Base-by-base conservation (phyloP, 1,140 invertebrate species). In the Pseudomyrmex dendroicus region DNA sequence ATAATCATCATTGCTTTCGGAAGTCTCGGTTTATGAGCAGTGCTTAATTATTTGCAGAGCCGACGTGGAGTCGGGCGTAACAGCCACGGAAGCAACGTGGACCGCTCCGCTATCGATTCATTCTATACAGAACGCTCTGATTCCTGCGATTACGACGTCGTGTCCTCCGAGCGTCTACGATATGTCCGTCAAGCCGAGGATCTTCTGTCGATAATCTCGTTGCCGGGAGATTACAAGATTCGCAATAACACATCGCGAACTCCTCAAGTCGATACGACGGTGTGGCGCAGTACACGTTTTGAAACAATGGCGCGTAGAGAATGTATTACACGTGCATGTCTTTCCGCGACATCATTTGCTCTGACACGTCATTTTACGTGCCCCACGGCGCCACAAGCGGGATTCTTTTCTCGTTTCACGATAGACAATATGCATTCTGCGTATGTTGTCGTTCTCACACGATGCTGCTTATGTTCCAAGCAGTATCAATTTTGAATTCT, bases 101-200 rank as follows among this genome's bases (percentile, higher is more conserved):
- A 91, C 91, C 2, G 93, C 93, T 5, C 93, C 93, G 5, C 82
- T 94, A 73, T 91, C 92, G 72, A 85, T 91, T n/a, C 88, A 92
- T 13, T 90, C 92, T 2, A 83, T 94, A 3, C 90, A 89, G 76
- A 90, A 89, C 86, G 91, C 92, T 13, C 74, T 94, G 73, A 90
- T 92, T 56, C 92, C 92, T 0, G 93, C 93, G n/a, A 85, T 94
- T 54, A 92, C 92, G 44, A 86, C 93, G 44, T 88, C 87, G 62
- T 92, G 91, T 83, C 93, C 93, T 68, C 89, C 89, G 20, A 87
- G 84, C 73, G 86, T 84, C 54, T 94, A 93, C 84, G 88, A 91
- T 17, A 93, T 94, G 92, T 86, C 87, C n/a, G 84, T 76, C 15
- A 93, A 91, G 67, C 67, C 91, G 10, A 82, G 86, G n/a, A 59